Base-by-base conservation (phyloP, 1,140 invertebrate genomes). In the Onthophagus taurus region DNA sequence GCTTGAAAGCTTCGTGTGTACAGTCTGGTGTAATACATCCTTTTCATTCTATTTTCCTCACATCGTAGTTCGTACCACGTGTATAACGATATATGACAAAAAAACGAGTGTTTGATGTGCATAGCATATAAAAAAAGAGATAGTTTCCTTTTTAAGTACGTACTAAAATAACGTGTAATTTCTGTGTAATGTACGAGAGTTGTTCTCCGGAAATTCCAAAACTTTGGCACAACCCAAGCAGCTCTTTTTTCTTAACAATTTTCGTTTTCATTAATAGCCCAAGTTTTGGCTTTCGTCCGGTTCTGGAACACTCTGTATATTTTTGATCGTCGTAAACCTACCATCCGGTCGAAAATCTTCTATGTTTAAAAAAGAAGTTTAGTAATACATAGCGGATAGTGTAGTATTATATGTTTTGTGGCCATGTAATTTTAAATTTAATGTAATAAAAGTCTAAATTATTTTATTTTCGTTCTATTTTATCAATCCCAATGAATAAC, bases 391-490 rank as follows among this genome's bases (percentile, higher is more conserved):
- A 12, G 17, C 7, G 7, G 35, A 20, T 59, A 59, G 55, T 53
- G 55, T 59, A 60, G 52, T 60, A 59, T 51, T 58, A 58, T 59
- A 62, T 64, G 60, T 64, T 64, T 64, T 64, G 61, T 64, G 61
- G 61, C 61, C 61, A 64, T 64, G 61, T 64, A 62, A 64, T 62
- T 64, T 63, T 62, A 64, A 64, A 64, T 63, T 64, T 64, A 62
- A 62, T 62, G 61, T 64, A 64, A 64, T 64, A 62, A 64, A 62
- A 51, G 58, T 55, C 44, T 59, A 56, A 55, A 58, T 56, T 60
- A 59, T 57, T 59, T 52, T 52, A 52, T n/a, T n/a, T n/a, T n/a
- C n/a, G n/a, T n/a, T n/a, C n/a, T n/a, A n/a, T n/a, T n/a, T n/a
- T n/a, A n/a, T n/a, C n/a, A n/a, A n/a, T n/a, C n/a, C n/a, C n/a